Evolutionary conservation across 1,140 invertebrate genomes (phyloP).

Genomic region (Copidosoma floridanum): DNA sequence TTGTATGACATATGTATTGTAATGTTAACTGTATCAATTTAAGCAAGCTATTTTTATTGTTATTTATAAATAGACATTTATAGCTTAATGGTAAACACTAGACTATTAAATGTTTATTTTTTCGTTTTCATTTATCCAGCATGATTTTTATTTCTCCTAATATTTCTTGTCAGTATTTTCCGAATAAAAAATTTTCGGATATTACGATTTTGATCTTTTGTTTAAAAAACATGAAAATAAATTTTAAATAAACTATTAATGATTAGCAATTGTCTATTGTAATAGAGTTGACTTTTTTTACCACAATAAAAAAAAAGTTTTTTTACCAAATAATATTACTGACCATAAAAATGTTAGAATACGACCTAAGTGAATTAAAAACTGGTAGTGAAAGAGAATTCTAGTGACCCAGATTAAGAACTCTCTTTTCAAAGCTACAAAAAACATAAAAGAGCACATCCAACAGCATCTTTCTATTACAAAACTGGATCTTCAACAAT

Average conservation of each 20-base stretch:
- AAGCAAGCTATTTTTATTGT: neutral
- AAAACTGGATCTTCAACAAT: too few relatives aligned
- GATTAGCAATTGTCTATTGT: neutral
- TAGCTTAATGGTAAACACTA: neutral
- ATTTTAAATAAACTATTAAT: conserved; percentile 1
- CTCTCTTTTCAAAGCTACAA: too few relatives aligned
- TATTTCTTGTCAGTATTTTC: conserved; percentile 10
- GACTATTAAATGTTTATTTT: neutral
- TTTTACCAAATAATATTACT: too few relatives aligned
- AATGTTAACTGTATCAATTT: too few relatives aligned
- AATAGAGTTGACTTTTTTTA: neutral
- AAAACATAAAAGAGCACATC: too few relatives aligned
- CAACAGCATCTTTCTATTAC: too few relatives aligned
- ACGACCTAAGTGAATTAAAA: too few relatives aligned
- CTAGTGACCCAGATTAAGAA: too few relatives aligned
- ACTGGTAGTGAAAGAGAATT: too few relatives aligned
- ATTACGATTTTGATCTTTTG: too few relatives aligned
- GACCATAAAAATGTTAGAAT: too few relatives aligned
- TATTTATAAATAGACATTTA: neutral
- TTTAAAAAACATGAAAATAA: neutral
- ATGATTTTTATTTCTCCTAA: neutral
- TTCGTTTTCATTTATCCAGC: neutral
- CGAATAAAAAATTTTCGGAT: neutral
- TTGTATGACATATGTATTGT: conserved; percentile 20
- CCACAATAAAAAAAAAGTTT: too few relatives aligned